Evolutionary conservation across 2,888 invertebrate genomes (phyloP), one percentile per base, ranked within the genome.

Genomic region (Ephialtes manifestator): DNA sequence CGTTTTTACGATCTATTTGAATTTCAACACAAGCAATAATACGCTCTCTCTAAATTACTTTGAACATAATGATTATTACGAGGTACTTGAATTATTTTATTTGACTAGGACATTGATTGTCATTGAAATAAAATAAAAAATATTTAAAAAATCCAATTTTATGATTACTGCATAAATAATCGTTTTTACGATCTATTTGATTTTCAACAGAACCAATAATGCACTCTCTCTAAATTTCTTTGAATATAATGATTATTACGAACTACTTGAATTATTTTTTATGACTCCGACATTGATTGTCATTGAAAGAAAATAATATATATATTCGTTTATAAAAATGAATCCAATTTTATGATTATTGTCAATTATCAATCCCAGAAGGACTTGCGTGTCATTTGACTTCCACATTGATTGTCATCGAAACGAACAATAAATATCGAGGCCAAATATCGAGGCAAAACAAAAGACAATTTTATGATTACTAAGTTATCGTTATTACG

Each of bases 191-290:
- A 63, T 35, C 35, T 20, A 83, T 63, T 67, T 18, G 51, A 10
- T 46, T 55, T 68, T 31, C 5, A 31, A 20, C 10, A 28, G 20
- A 65, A 11, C 4, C 13, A 3, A 76, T n/a, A 68, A 13, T 60
- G n/a, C n/a, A 4, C 24, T 7, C 13, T 20, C 67, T 15, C 13
- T 5, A 58, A 46, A 72, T 24, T 58, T 31, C 71, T 24, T 11
- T 51, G n/a, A 31, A 20, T 15, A 74, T 74, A 53, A 70, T 79
- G 28, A 72, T 71, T 71, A 68, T 74, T 74, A 74, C 51, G 39
- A 63, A 55, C 46, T n/a, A 70, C 63, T 74, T 55, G 65, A 78
- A 78, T 65, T 58, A 74, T 70, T 31, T 31, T 31, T 5, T 31
- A n/a, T n/a, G n/a, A n/a, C 5, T 31, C 31, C 31, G 5, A 31